These are phyloP conservation scores for Amphimallon solstitiale DNA, from an alignment of 2,888 invertebrate genomes.

Conservation along the genomic window DNA sequence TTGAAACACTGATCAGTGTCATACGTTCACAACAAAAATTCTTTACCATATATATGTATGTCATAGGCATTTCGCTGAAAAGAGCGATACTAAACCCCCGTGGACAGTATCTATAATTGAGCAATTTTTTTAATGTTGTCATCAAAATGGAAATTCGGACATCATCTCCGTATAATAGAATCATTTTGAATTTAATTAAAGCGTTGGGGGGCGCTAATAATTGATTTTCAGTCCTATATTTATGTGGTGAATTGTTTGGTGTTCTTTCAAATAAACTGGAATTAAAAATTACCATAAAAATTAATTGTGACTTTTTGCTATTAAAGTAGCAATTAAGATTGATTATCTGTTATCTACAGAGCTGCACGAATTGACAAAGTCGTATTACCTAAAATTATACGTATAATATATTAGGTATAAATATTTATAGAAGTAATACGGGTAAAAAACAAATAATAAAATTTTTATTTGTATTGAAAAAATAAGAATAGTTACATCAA, in stretches of 20 bases:
- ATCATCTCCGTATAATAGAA: neutral
- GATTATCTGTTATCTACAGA: too few relatives aligned
- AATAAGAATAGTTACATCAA: too few relatives aligned
- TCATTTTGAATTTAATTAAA: conserved; percentile 9
- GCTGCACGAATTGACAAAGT: too few relatives aligned
- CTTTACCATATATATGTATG: neutral
- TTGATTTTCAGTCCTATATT: neutral
- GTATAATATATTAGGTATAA: too few relatives aligned
- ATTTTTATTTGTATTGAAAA: too few relatives aligned
- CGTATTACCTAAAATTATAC: too few relatives aligned
- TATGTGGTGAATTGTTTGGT: neutral
- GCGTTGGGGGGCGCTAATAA: neutral
- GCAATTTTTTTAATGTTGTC: conserved; percentile 19
- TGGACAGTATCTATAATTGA: neutral
- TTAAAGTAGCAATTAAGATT: too few relatives aligned
- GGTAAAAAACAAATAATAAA: too few relatives aligned
- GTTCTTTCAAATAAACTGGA: neutral
- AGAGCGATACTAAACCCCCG: neutral
- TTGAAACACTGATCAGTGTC: conserved; percentile 16
- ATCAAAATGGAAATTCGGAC: conserved; percentile 16
- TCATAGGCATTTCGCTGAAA: neutral
- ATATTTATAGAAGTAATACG: too few relatives aligned
- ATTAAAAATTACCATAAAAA: too few relatives aligned
- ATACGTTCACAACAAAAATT: neutral
- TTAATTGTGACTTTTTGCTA: too few relatives aligned